Evolutionary conservation across 2,888 invertebrate species (phyloP), one percentile per base, ranked within the genome.

Genomic region (Muscina levida): DNA sequence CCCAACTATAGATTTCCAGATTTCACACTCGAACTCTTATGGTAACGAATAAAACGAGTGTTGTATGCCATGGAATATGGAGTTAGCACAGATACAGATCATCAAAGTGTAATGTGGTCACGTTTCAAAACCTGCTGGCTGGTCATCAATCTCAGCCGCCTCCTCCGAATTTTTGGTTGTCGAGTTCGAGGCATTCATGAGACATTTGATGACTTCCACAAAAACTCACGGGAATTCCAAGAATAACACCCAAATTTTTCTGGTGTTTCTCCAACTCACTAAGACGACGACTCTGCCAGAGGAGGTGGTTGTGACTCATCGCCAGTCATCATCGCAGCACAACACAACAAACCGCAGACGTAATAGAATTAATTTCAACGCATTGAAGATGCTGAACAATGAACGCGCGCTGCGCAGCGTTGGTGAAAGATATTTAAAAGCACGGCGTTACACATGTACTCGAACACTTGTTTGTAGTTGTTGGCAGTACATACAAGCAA

Each of bases 141-240:
- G 31, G 31, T 8, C 31, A 31, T 8, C 31, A 31, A 31, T 31
- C n/a, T n/a, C n/a, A n/a, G n/a, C n/a, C n/a, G n/a, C n/a, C n/a
- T n/a, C n/a, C n/a, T n/a, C 31, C 3, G 31, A 3, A 31, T 31
- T 31, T 31, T 31, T 59, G 46, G 31, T 1, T 53, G 39, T 46
- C 42, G 11, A 31, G 15, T n/a, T 67, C 46, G 42, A 15, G n/a
- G 8, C 39, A 31, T 31, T 8, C 3, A 5, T 5, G 8, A 5
- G 8, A 31, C 8, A 8, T 56, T 76, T 75, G 26, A 73, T 62
- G 42, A 70, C 22, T 82, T 83, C 81, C 72, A 75, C 71, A 77
- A 77, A 83, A 83, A 82, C 70, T 65, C 62, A 79, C 65, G 26
- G 8, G 73, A 83, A 80, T 83, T 83, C 83, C 79, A 68, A 71